phyloP scores from a whole-genome alignment of 2,797 vertebrate species.

The Spea hammondii region DNA sequence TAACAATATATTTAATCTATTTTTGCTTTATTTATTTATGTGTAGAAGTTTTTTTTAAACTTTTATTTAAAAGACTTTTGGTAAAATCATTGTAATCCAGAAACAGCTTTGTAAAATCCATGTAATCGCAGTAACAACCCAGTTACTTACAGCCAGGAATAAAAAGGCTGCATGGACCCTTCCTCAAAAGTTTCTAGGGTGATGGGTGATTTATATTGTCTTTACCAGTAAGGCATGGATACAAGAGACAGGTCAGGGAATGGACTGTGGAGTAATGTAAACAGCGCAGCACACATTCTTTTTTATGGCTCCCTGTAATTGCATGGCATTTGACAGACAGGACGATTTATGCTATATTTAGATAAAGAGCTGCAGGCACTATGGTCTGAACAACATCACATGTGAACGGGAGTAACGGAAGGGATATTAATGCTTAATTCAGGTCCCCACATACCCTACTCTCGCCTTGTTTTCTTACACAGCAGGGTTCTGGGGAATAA shows the following conservation, averaged over 20 bases:
- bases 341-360: slow-evolving; percentile 92
- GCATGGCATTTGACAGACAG: slow-evolving; percentile 76
- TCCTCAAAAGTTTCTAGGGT: slow-evolving; percentile 52
- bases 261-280: slow-evolving; percentile 77
- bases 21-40: too few relatives aligned
- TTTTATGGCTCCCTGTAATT: slow-evolving; percentile 84
- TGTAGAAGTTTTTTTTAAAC: too few relatives aligned
- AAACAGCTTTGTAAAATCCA: too few relatives aligned
- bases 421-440: not conserved
- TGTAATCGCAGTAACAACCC: slow-evolving; percentile 26
- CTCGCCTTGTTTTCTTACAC: not conserved
- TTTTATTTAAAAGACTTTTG: too few relatives aligned
- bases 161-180: slow-evolving; percentile 43
- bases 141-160: slow-evolving; percentile 10
- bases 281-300: slow-evolving; percentile 78
- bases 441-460: not conserved
- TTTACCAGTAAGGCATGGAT: slow-evolving; percentile 66
- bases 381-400: slow-evolving; percentile 42
- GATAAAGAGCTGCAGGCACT: slow-evolving; percentile 73
- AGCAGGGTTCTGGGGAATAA: slow-evolving; percentile 14
- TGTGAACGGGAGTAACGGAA: slow-evolving; percentile 3
- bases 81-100: too few relatives aligned
- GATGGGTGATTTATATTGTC: slow-evolving; percentile 65
- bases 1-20: too few relatives aligned
- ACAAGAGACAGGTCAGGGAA: slow-evolving; percentile 76